A percentile compares a stretch with the other conserved stretches of the same genome.
Conservation (phyloP, 2,888 invertebrate genomes). For the Drosophila flavopinicola region DNA sequence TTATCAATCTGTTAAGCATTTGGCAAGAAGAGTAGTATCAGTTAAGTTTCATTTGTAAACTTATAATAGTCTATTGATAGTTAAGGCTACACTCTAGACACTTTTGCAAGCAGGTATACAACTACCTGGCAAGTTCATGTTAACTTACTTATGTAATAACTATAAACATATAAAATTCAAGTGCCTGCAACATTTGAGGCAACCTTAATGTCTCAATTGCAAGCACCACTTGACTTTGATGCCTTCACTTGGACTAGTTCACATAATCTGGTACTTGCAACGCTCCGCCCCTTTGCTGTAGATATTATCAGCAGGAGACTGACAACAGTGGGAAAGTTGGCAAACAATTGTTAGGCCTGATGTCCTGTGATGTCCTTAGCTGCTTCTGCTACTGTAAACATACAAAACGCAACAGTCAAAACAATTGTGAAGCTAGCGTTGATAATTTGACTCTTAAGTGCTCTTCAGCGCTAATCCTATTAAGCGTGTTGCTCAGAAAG, state of each 20-base stretch:
- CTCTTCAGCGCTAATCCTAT: slow-evolving; percentile 83
- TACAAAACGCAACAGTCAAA: slow-evolving; percentile 71
- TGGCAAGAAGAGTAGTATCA: too few relatives aligned
- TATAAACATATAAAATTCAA: background rate
- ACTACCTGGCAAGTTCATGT: too few relatives aligned
- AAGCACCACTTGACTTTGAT: slow-evolving; percentile 54
- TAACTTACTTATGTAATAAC: too few relatives aligned
- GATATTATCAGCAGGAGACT: slow-evolving; percentile 59
- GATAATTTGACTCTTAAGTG: slow-evolving; percentile 82
- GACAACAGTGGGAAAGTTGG: slow-evolving; percentile 78
- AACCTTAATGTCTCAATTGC: slow-evolving; percentile 47
- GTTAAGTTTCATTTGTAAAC: too few relatives aligned
- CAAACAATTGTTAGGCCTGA: slow-evolving; percentile 73
- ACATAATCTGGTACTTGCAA: slow-evolving; percentile 41
- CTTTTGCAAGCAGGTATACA: too few relatives aligned
- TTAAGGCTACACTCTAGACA: too few relatives aligned
- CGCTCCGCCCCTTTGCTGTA: slow-evolving; percentile 10
- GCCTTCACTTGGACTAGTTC: slow-evolving; percentile 64
- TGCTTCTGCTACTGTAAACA: slow-evolving; percentile 64
- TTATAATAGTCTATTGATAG: too few relatives aligned
- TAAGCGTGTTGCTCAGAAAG: slow-evolving; percentile 76
- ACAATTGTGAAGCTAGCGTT: slow-evolving; percentile 58
- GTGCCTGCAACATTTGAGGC: background rate
- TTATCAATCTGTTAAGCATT: too few relatives aligned
- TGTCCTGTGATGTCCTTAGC: slow-evolving; percentile 27